phyloP scores from a whole-genome alignment of 2,797 vertebrate species.

The Ptychobarbus kaznakovi region DNA sequence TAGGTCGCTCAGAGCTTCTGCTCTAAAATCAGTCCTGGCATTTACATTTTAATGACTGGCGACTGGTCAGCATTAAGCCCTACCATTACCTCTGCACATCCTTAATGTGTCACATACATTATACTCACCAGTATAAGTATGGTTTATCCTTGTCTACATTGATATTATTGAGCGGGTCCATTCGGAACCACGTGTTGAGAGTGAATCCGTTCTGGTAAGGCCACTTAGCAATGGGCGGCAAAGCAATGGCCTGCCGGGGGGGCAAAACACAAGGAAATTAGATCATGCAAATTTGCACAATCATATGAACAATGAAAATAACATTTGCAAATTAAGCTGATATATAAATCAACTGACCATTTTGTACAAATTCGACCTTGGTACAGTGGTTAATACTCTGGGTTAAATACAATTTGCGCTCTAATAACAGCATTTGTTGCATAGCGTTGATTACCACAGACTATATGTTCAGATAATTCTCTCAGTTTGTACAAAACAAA shows the following conservation, averaged over 20 bases:
- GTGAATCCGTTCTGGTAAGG: slow-evolving; percentile 99
- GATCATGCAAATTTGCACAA: not conserved
- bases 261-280: slow-evolving; percentile 7
- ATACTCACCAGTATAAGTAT: slow-evolving; percentile 96
- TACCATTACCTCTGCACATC: not conserved
- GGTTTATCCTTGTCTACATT: slow-evolving; percentile 99
- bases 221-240: slow-evolving; percentile 99
- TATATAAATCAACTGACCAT: slow-evolving; percentile 3
- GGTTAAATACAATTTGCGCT: not conserved
- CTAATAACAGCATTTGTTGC: not conserved
- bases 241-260: slow-evolving; percentile 88
- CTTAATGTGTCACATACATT: not conserved
- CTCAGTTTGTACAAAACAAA: not conserved
- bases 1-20: not conserved
- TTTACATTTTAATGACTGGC: slow-evolving; percentile 9
- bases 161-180: slow-evolving; percentile 99
- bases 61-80: not conserved
- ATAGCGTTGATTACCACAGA: not conserved
- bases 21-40: not conserved
- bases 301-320: slow-evolving; percentile 24
- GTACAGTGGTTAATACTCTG: not conserved
- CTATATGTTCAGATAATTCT: slow-evolving; percentile 1
- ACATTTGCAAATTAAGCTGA: slow-evolving; percentile 18
- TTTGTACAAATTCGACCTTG: not conserved
- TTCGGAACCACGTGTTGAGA: slow-evolving; percentile 99